These are phyloP conservation scores for Schizopygopsis pylzovi DNA, from an alignment of 2,797 vertebrate species.

Conservation along the genomic window DNA sequence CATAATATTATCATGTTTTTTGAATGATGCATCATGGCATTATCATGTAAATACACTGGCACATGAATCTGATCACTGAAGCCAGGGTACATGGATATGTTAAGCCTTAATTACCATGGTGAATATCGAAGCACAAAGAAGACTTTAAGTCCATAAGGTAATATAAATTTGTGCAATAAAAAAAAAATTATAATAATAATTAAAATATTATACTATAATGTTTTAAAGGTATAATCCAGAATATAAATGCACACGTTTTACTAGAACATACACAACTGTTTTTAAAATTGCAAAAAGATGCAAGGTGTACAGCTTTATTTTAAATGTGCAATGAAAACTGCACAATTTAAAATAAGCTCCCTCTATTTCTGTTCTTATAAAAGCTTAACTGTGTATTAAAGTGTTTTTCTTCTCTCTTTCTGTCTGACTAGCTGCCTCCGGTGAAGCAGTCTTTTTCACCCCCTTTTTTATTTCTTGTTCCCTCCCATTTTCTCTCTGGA, in stretches of 20 bases:
- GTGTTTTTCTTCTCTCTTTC: not conserved
- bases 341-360: not conserved
- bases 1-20: not conserved
- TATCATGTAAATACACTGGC: not conserved
- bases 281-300: not conserved
- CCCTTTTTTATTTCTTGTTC: conserved; percentile 2
- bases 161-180: too few species aligned
- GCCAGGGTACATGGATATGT: not conserved
- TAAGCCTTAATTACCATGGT: not conserved
- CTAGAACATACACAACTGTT: not conserved
- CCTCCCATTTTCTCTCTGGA: conserved; percentile 12
- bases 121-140: not conserved
- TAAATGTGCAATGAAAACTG: not conserved
- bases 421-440: conserved; percentile 9
- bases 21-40: not conserved
- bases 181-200: too few species aligned
- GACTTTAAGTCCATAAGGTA: too few species aligned
- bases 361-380: conserved; percentile 3
- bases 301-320: not conserved
- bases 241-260: not conserved
- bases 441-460: not conserved
- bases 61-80: not conserved
- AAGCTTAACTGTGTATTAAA: not conserved
- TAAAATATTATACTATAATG: not conserved
- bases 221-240: not conserved